Conservation (phyloP, 2,888 invertebrate genomes). For the Sminthurinus aureus region DNA sequence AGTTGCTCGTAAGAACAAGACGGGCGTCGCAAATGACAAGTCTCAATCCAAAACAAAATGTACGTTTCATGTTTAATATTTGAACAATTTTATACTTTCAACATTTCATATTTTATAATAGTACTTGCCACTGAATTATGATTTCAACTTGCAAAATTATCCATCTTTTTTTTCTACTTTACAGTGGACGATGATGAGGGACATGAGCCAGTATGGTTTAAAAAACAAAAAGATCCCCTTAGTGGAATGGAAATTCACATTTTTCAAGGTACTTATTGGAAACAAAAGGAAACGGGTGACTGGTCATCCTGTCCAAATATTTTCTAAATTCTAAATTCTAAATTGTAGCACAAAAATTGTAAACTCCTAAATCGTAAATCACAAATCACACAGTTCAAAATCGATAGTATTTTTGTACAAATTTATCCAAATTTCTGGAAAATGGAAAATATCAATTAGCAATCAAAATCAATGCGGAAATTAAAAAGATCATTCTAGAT, state of each 20-base stretch:
- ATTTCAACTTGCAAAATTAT: not conserved
- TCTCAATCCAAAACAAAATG: not conserved
- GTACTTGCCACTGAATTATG: not conserved
- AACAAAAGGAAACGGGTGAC: conserved; percentile 83
- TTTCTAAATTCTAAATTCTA: conserved; percentile 64
- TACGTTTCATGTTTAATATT: not conserved
- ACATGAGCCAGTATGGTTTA: conserved; percentile 83
- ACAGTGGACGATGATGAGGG: conserved; percentile 15
- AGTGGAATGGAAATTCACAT: conserved; percentile 76
- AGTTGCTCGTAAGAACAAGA: conserved; percentile 12
- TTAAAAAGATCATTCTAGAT: too few species aligned
- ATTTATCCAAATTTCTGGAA: too few species aligned
- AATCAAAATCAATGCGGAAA: too few species aligned
- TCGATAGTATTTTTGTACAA: too few species aligned
- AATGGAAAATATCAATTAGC: too few species aligned
- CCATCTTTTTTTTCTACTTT: too few species aligned
- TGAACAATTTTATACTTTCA: too few species aligned
- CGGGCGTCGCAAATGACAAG: not conserved
- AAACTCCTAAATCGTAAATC: too few species aligned
- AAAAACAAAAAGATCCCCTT: conserved; percentile 74
- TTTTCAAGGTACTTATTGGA: conserved; percentile 92
- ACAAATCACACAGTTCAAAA: too few species aligned
- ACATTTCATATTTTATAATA: not conserved
- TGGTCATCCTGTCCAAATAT: conserved; percentile 93
- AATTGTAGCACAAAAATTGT: too few species aligned